Conservation (phyloP, 2,888 invertebrate species). For the Perdita meconis region DNA sequence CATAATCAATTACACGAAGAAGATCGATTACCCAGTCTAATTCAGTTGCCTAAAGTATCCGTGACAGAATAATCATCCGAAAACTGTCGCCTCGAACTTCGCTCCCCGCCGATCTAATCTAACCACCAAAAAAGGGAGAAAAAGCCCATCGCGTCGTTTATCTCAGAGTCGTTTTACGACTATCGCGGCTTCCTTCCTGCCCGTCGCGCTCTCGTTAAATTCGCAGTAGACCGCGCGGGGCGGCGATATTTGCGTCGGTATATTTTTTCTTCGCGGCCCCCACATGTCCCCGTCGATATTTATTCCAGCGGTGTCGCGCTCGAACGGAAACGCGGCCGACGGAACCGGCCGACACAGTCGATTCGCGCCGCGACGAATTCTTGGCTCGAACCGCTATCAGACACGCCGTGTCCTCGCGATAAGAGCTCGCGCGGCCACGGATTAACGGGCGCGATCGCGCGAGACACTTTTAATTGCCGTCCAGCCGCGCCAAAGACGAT, state of each 20-base stretch:
- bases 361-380: conserved; percentile 26
- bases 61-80: conserved; percentile 9
- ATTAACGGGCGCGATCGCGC: not conserved
- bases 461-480: conserved; percentile 1
- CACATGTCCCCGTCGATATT: conserved; percentile 37
- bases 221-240: conserved; percentile 55
- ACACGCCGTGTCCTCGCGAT: conserved; percentile 22
- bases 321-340: conserved; percentile 50
- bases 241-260: conserved; percentile 62
- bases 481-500: not conserved
- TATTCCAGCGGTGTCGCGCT: conserved; percentile 40
- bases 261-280: conserved; percentile 63
- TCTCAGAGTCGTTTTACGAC: conserved; percentile 69
- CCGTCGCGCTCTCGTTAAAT: conserved; percentile 65
- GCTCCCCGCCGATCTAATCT: conserved; percentile 41
- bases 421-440: not conserved
- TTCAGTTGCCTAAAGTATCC: not conserved
- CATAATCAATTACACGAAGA: too few species aligned
- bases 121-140: not conserved
- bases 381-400: conserved; percentile 40
- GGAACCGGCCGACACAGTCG: too few species aligned
- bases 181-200: conserved; percentile 74
- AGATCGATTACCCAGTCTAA: too few species aligned
- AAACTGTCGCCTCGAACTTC: conserved; percentile 19
- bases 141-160: conserved; percentile 52